Base-by-base conservation (phyloP, 2,797 vertebrate genomes). In the Bovichtus diacanthus region DNA sequence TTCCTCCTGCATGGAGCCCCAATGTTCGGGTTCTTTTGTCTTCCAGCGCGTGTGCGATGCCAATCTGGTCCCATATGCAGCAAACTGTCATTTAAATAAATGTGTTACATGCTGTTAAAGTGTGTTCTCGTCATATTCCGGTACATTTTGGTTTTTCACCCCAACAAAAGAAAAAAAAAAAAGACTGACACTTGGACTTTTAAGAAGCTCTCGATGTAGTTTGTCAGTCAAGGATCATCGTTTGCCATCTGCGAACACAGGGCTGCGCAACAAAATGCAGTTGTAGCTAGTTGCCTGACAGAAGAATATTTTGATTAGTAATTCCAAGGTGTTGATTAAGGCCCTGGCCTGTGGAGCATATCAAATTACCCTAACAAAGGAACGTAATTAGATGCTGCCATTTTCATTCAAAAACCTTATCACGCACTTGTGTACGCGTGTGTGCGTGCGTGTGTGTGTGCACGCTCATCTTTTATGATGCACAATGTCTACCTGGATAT, bases 311-410 rank as follows among this genome's bases (percentile, higher is more conserved):
- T 80, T 80, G 81, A 92, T 91, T 72, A 84, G 70, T 86, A 78
- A 87, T 88, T 86, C 59, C 47, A 53, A 90, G 79, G 87, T 90
- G 88, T 88, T 92, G 91, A 94, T 91, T 92, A 83, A 75, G 67
- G 71, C 55, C 64, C 56, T 55, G 21, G 68, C 43, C 80, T 46
- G 78, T 49, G 62, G 75, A 90, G 86, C 86, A 66, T 65, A 92
- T 90, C 85, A 88, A 92, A 93, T 93, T 86, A 93, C 29, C 34
- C 63, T 76, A 81, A 94, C 92, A 93, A 93, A 90, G 87, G 88
- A 92, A 88, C 0, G 65, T 87, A 94, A 94, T 94, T 93, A 93
- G 80, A 90, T 80, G 31, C 80, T 86, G 90, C 84, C 84, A 81
- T 74, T 86, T 91, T 70, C 71, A 77, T 85, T 81, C 66, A 84